A percentile compares a stretch with the other conserved stretches of the same genome.
phyloP scores from a whole-genome alignment of 1,140 invertebrate species.

The Leucophenga varia region DNA sequence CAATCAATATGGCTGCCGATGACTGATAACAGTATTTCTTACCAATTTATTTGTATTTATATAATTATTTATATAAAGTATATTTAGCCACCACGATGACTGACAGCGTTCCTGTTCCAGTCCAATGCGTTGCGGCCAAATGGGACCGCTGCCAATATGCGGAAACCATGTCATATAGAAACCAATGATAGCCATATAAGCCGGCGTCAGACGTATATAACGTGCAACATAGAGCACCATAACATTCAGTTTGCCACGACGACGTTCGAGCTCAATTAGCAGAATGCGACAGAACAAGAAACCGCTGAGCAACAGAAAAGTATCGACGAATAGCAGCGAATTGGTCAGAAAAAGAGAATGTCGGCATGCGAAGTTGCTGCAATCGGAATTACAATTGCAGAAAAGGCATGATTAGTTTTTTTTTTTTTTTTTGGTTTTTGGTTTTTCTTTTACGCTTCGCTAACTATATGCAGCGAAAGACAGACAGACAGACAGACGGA shows the following conservation, averaged over 20 bases:
- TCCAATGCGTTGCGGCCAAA: conserved; percentile 65
- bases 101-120: conserved; percentile 67
- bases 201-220: conserved; percentile 71
- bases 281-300: conserved; percentile 67
- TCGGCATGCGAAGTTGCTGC: conserved; percentile 26
- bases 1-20: no score
- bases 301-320: conserved; percentile 67
- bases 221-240: conserved; percentile 64
- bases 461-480: neutral
- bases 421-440: no score
- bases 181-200: conserved; percentile 67
- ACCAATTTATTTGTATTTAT: conserved; percentile 68
- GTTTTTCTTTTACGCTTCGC: no score
- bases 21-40: no score
- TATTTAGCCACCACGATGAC: conserved; percentile 78
- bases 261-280: conserved; percentile 66
- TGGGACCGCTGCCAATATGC: conserved; percentile 65
- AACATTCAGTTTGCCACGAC: conserved; percentile 63
- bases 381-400: conserved; percentile 39
- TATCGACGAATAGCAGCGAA: conserved; percentile 67
- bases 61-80: conserved; percentile 83
- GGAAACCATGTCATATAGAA: conserved; percentile 71
- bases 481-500: neutral
- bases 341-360: conserved; percentile 61
- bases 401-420: conserved; percentile 5